phyloP scores from a whole-genome alignment of 2,797 vertebrate genomes.

The Myotis vivesi region DNA sequence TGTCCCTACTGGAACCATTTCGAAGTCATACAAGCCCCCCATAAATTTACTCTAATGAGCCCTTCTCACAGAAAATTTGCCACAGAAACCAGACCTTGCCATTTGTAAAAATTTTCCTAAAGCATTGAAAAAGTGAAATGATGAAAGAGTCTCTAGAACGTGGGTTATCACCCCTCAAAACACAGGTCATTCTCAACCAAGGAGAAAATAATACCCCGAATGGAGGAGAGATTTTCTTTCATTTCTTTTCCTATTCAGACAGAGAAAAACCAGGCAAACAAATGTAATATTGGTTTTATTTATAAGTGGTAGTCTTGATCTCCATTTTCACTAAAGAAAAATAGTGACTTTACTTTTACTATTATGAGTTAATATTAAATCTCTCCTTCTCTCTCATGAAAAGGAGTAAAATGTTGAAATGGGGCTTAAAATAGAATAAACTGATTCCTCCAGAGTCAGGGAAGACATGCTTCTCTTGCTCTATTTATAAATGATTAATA shows the following conservation, averaged over 20 bases:
- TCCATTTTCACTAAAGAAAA: not conserved
- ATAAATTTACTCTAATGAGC: not conserved
- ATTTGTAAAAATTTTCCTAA: not conserved
- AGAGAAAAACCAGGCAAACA: not conserved
- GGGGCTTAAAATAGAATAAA: not conserved
- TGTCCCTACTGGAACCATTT: not conserved
- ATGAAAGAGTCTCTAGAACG: not conserved
- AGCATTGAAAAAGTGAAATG: not conserved
- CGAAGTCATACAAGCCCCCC: not conserved
- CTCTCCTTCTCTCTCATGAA: not conserved
- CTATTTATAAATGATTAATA: not conserved
- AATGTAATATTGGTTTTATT: not conserved
- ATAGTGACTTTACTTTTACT: not conserved
- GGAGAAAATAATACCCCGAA: rapidly evolving
- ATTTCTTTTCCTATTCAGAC: not conserved
- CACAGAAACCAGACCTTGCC: not conserved
- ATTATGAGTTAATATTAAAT: not conserved
- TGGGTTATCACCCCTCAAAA: not conserved
- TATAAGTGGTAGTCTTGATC: not conserved
- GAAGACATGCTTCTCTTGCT: not conserved
- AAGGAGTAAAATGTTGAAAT: not conserved
- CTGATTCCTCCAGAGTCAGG: not conserved
- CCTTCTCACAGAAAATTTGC: not conserved
- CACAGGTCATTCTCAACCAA: not conserved
- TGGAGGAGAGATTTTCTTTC: not conserved